Conservation (phyloP, 1,140 invertebrate species). For the Macrocentrus cingulum region DNA sequence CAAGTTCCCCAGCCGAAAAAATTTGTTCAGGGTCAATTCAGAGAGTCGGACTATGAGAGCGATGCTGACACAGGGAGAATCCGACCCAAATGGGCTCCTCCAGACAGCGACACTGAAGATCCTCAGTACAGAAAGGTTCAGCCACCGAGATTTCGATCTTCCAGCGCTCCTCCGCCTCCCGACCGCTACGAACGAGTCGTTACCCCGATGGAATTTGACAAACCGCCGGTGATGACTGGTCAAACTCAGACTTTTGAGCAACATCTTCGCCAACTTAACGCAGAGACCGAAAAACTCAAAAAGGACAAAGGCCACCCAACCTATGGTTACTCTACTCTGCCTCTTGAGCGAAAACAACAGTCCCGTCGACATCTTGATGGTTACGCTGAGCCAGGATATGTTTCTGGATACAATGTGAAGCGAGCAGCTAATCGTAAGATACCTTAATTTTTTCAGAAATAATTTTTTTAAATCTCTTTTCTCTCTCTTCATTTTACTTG, state of each 20-base stretch:
- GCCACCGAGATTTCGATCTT: slow-evolving; percentile 55
- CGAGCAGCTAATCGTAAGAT: slow-evolving; percentile 55
- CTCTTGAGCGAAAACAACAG: slow-evolving; percentile 27
- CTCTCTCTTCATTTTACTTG: slow-evolving; percentile 4
- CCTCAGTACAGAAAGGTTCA: slow-evolving; percentile 65
- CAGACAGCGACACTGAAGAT: slow-evolving; percentile 62
- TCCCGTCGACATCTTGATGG: slow-evolving; percentile 28
- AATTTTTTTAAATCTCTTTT: slow-evolving; percentile 7
- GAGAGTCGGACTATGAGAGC: slow-evolving; percentile 73
- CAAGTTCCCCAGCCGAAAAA: slow-evolving; percentile 65
- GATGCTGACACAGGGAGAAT: slow-evolving; percentile 66
- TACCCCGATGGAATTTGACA: slow-evolving; percentile 66
- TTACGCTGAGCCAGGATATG: slow-evolving; percentile 59
- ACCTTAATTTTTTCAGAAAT: slow-evolving; percentile 5
- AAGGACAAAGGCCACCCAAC: background rate
- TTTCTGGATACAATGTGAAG: slow-evolving; percentile 53
- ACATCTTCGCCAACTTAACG: slow-evolving; percentile 27
- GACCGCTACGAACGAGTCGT: slow-evolving; percentile 56
- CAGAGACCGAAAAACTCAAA: slow-evolving; percentile 44
- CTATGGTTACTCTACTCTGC: slow-evolving; percentile 1
- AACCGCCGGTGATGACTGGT: slow-evolving; percentile 56
- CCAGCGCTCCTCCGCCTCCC: slow-evolving; percentile 53
- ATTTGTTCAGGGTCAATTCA: slow-evolving; percentile 68
- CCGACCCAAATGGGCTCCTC: slow-evolving; percentile 65
- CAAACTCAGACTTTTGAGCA: slow-evolving; percentile 32